phyloP scores from a whole-genome alignment of 1,140 invertebrate genomes.

The Philotrypesis tridentata region DNA sequence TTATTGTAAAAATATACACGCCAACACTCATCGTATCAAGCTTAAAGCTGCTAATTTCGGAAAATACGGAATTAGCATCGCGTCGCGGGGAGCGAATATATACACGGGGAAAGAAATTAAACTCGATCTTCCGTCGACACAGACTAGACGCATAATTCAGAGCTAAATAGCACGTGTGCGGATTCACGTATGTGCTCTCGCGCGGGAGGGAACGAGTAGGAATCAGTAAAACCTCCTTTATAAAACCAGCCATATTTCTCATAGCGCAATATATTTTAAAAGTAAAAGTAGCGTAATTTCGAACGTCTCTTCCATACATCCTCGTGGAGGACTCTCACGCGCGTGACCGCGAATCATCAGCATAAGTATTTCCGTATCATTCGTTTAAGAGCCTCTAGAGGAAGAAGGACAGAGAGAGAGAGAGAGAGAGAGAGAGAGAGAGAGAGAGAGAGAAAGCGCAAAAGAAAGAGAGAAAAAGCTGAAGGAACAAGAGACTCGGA shows the following conservation, averaged over 20 bases:
- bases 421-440: neutral
- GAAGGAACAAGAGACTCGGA: conserved; percentile 5
- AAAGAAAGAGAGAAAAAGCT: neutral
- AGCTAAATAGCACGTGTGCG: neutral
- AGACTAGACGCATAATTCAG: neutral
- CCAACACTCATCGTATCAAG: no score
- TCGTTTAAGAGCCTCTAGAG: neutral
- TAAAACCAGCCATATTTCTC: neutral
- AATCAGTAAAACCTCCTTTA: neutral
- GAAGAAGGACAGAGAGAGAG: neutral
- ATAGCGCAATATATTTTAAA: neutral
- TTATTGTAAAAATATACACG: no score
- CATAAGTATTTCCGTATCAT: conserved; percentile 10
- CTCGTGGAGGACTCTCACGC: neutral
- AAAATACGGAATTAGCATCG: no score
- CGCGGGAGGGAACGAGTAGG: no score
- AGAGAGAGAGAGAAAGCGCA: neutral
- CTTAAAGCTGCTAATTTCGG: no score
- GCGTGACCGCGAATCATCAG: conserved; percentile 13
- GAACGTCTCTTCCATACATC: neutral
- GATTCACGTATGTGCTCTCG: neutral
- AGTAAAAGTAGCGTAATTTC: conserved; percentile 4
- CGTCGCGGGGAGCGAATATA: neutral
- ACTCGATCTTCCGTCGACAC: neutral
- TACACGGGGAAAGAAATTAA: no score